Base-by-base conservation (phyloP, 2,888 invertebrate genomes). In the Ennomos quercinarius region DNA sequence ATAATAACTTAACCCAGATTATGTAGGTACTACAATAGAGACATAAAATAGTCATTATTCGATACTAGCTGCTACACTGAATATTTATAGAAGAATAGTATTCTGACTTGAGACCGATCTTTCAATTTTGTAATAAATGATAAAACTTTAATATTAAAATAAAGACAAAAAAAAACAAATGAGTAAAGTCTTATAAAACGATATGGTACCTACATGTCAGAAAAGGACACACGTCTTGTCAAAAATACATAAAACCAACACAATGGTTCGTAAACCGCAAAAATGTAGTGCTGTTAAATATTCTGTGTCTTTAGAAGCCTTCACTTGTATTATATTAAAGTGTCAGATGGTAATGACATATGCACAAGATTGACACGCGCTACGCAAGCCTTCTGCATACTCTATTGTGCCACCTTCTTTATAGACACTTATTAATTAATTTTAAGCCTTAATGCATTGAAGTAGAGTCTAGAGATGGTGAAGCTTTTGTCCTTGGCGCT, bases 311-410 rank as follows among this genome's bases (percentile, higher is more conserved):
- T n/a, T 51, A 11, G 57, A 51, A 50, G 41, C 39, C 52, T 48
- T 53, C 48, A 36, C 44, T 37, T 42, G 40, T 53, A 44, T 10
- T 27, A 44, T 53, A 44, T 10, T 27, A 44, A 71, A 52, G 71
- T 72, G 73, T 73, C 76, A 75, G 72, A 72, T 73, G 75, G 73
- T 73, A 76, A 76, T 78, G 80, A 77, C 80, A 80, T 79, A 64
- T 76, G 78, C 73, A 65, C 68, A 64, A 61, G 66, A 76, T 74
- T 75, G 81, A 75, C 76, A 66, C 67, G 71, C 68, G 67, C 63
- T 47, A 61, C 56, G 60, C 66, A 68, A 57, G 51, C 46, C 40
- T 37, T 46, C 57, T 50, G 45, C 40, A 46, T 51, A 46, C 45
- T 48, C 46, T 17, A 11, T n/a, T 34, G 17, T 27, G 11, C 34